phyloP scores from a whole-genome alignment of 92 coral and sea anemone species.

The Epizoanthus rinbou region DNA sequence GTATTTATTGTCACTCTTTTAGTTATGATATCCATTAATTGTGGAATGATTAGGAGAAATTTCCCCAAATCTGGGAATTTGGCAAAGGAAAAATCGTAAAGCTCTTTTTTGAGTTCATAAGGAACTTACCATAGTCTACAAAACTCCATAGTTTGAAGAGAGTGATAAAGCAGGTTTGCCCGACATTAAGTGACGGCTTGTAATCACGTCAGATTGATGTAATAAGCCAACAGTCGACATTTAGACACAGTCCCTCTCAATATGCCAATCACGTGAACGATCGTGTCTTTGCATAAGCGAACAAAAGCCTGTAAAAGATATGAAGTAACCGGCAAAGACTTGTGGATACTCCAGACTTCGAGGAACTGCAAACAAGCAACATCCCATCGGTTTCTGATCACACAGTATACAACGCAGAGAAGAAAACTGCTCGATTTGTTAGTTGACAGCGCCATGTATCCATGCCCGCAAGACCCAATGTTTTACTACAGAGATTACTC shows the following conservation, averaged over 20 bases:
- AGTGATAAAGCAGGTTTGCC: neutral
- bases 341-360: constrained; percentile 5
- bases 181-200: constrained; percentile 28
- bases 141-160: neutral
- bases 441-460: constrained; percentile 10
- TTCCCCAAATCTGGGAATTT: neutral
- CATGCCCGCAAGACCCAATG: constrained; percentile 45
- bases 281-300: constrained; percentile 19
- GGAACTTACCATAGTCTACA: neutral
- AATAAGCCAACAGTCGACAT: constrained; percentile 36
- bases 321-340: neutral
- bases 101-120: neutral
- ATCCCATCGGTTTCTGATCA: neutral
- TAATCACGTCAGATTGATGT: constrained; percentile 33
- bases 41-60: constrained; percentile 22
- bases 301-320: constrained; percentile 24
- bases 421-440: neutral
- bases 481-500: constrained; percentile 36
- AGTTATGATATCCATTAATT: constrained; percentile 38
- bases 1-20: constrained; percentile 36
- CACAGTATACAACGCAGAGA: neutral
- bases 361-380: constrained; percentile 15
- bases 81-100: neutral
- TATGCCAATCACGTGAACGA: constrained; percentile 31
- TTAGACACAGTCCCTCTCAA: constrained; percentile 29